phyloP scores from a whole-genome alignment of 1,140 invertebrate genomes.

The Asbolus verrucosus region DNA sequence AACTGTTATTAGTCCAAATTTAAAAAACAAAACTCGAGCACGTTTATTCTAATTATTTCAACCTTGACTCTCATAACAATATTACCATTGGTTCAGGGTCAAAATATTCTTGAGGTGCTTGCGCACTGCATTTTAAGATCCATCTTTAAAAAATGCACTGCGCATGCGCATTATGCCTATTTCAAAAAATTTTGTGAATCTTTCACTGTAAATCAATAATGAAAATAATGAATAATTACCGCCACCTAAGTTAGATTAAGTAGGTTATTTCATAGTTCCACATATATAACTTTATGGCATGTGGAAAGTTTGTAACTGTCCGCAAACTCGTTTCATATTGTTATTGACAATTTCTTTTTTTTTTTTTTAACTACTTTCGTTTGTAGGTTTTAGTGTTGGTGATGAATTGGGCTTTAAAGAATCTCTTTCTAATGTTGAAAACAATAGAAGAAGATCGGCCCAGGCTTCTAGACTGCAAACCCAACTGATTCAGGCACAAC shows the following conservation, averaged over 20 bases:
- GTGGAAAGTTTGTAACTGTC: not conserved
- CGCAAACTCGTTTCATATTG: not conserved
- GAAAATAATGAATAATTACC: no score
- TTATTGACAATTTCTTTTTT: not conserved
- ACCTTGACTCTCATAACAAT: not conserved
- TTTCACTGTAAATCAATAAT: no score
- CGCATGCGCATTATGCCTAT: no score
- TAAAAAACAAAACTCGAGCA: no score
- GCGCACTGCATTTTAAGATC: no score
- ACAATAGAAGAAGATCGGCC: slow-evolving; percentile 75
- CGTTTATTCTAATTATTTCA: not conserved
- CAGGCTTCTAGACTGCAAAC: slow-evolving; percentile 60
- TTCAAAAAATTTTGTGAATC: no score
- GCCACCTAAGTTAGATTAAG: no score
- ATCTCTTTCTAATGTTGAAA: slow-evolving; percentile 80
- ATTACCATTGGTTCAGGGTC: no score
- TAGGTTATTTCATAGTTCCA: not conserved
- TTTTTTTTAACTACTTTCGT: not conserved
- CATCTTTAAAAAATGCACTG: no score
- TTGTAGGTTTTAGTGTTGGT: slow-evolving; percentile 83
- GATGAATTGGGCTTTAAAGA: slow-evolving; percentile 85
- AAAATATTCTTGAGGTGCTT: no score
- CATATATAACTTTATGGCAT: slow-evolving; percentile 7
- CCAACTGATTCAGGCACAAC: slow-evolving; percentile 55
- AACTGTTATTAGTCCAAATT: no score